Conservation (phyloP, 2,797 vertebrate species). For the Tinamus major region DNA sequence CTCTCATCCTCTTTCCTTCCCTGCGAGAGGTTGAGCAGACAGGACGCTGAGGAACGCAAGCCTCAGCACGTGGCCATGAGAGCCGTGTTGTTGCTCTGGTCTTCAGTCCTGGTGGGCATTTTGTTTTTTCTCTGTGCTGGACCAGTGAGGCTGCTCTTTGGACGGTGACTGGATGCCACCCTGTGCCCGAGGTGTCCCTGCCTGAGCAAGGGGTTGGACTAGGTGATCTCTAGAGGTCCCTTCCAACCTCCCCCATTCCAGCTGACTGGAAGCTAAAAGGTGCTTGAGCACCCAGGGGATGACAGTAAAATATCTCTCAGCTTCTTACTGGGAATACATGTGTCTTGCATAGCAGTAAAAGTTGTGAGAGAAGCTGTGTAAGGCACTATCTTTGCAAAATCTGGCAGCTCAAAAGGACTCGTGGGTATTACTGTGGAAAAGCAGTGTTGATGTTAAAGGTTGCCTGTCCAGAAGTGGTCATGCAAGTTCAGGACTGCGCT, state of each 20-base stretch:
- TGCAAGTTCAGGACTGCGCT: neutral
- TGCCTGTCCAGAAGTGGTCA: constrained; percentile 45
- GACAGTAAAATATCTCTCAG: neutral
- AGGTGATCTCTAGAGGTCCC: no score
- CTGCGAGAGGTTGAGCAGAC: neutral
- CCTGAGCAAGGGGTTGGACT: no score
- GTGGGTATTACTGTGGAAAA: neutral
- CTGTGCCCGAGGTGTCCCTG: no score
- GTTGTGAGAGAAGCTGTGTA: neutral
- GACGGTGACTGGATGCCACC: neutral
- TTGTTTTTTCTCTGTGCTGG: neutral
- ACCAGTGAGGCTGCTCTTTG: neutral
- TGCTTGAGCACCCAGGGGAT: neutral
- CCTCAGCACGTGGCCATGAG: fast-evolving
- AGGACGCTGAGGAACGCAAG: neutral
- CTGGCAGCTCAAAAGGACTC: neutral
- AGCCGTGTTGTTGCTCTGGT: neutral
- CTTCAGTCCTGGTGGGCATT: fast-evolving
- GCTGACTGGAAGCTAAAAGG: neutral
- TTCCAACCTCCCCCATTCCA: no score
- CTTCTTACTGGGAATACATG: neutral
- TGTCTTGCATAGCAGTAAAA: neutral
- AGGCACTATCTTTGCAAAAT: neutral
- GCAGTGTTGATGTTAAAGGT: neutral
- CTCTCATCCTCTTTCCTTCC: neutral